Base-by-base conservation (phyloP, 2,113 vertebrate species). In the Serinus canaria region DNA sequence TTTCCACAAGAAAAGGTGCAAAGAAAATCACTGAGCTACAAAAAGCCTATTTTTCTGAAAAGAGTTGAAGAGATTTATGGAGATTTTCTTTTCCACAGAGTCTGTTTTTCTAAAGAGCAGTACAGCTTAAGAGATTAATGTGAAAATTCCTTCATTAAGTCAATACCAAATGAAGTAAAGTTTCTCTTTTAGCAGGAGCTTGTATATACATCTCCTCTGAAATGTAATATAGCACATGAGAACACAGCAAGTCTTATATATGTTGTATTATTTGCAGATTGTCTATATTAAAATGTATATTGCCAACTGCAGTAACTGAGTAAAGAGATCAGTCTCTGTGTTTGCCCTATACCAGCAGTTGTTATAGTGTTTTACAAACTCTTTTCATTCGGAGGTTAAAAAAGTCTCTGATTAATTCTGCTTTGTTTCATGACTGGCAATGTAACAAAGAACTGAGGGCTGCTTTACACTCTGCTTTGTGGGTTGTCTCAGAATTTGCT, bases 1-100 rank as follows among this genome's bases (percentile, higher is more conserved):
- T 95, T 97, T 97, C 89, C 94, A 89, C 96, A 87, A 95, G 91
- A 96, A 95, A 94, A 95, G 81, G 81, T 94, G 89, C 89, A 97
- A 94, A 96, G 87, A 94, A 95, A 95, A 79, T 84, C 62, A 66
- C 37, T 58, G 74, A 55, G 18, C 78, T 94, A 94, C 91, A 96
- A 95, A 95, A 96, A 90, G 58, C 62, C 91, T 28, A 46, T 92
- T 96, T 95, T 95, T 91, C 64, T 94, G 70, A 83, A 77, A 58
- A 62, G 55, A 39, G n/a, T 43, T 80, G 78, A 85, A 79, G 74
- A 95, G 94, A 94, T 95, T 94, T 95, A 91, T 95, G 59, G 56
- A 82, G 44, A 67, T 92, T 96, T 97, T 94, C 89, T 91, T 95
- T 96, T 94, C 95, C 84, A 79, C 53, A 55, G 68, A 88, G 74